Conservation (phyloP, 2,797 vertebrate genomes). For the Antennarius maculatus region DNA sequence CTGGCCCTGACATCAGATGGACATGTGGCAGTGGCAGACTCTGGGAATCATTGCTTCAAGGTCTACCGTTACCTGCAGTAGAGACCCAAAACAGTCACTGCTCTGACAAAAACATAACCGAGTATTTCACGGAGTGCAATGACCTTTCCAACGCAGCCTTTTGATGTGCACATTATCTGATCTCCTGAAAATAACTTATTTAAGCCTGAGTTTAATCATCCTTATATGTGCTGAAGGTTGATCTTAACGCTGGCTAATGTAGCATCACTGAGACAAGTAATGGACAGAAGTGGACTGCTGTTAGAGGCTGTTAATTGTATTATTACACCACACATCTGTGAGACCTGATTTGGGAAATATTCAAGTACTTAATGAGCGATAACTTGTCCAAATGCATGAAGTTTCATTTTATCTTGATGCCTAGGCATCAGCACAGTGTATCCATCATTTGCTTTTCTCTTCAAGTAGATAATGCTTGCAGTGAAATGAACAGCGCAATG, state of each 20-base stretch:
- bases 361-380: slow-evolving; percentile 75
- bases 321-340: slow-evolving; percentile 37
- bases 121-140: slow-evolving; percentile 72
- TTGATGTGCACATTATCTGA: slow-evolving; percentile 68
- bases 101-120: slow-evolving; percentile 62
- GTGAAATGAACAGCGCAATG: slow-evolving; percentile 63
- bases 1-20: slow-evolving; percentile 95
- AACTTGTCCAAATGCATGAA: slow-evolving; percentile 77
- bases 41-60: slow-evolving; percentile 99
- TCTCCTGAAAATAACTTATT: slow-evolving; percentile 34
- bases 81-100: slow-evolving; percentile 34
- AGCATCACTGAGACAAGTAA: slow-evolving; percentile 52
- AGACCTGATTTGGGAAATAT: slow-evolving; percentile 46
- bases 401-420: slow-evolving; percentile 60
- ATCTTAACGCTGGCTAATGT: slow-evolving; percentile 55
- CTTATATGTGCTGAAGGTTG: slow-evolving; percentile 45
- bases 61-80: slow-evolving; percentile 98
- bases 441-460: slow-evolving; percentile 66
- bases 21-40: slow-evolving; percentile 95
- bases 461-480: slow-evolving; percentile 69
- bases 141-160: slow-evolving; percentile 63
- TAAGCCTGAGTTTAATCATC: slow-evolving; percentile 34
- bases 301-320: slow-evolving; percentile 37
- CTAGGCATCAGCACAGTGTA: slow-evolving; percentile 56
- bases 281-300: slow-evolving; percentile 42